Conservation (phyloP, 2,113 vertebrate species). For the Proterorhinus semilunaris region DNA sequence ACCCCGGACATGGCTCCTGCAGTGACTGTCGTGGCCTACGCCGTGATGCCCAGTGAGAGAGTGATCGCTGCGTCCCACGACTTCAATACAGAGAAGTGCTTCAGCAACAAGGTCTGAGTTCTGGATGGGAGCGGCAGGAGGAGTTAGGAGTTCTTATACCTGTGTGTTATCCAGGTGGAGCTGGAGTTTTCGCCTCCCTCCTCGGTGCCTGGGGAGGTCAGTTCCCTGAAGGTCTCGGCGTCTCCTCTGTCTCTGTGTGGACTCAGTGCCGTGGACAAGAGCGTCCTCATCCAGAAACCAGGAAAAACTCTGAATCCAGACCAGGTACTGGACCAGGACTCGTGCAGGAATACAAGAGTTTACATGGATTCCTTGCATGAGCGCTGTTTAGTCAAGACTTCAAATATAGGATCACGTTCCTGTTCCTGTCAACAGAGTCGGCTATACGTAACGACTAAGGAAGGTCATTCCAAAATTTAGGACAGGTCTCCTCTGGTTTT, state of each 20-base stretch:
- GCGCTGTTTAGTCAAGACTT: no score
- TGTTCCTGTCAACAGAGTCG: no score
- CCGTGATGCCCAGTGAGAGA: slow-evolving; percentile 75
- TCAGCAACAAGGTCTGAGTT: slow-evolving; percentile 79
- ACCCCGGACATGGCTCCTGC: slow-evolving; percentile 71
- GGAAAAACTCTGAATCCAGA: slow-evolving; percentile 71
- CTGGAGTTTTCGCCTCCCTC: slow-evolving; percentile 72
- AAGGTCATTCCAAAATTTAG: no score
- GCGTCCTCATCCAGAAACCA: slow-evolving; percentile 78
- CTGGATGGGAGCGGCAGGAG: background rate
- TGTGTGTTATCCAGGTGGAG: slow-evolving; percentile 45
- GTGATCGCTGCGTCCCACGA: slow-evolving; percentile 76
- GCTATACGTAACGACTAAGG: no score
- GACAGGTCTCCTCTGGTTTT: no score
- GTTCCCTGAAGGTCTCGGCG: slow-evolving; percentile 67
- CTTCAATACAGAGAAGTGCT: slow-evolving; percentile 79
- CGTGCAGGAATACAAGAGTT: no score
- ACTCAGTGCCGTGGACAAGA: slow-evolving; percentile 80
- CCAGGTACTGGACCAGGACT: no score
- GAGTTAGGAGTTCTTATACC: background rate
- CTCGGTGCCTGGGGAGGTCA: slow-evolving; percentile 74
- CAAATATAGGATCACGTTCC: no score
- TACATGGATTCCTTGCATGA: no score
- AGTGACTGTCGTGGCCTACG: slow-evolving; percentile 74
- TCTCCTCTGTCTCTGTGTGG: slow-evolving; percentile 83